phyloP scores from a whole-genome alignment of 1,140 invertebrate genomes.

The Papilio polytes region DNA sequence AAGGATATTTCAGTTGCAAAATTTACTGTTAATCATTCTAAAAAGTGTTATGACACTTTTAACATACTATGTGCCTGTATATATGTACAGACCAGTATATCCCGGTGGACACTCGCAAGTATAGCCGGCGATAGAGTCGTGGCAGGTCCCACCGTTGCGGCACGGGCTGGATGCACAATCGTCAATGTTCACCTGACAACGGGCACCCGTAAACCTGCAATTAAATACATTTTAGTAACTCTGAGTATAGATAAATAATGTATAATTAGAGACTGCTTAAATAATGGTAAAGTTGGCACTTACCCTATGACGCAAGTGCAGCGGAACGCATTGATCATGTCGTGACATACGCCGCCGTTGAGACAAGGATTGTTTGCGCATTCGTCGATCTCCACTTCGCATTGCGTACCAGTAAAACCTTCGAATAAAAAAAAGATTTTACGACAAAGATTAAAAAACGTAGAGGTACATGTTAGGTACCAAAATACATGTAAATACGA shows the following conservation, averaged over 20 bases:
- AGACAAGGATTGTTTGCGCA: slow-evolving; percentile 94
- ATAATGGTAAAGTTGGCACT: slow-evolving; percentile 42
- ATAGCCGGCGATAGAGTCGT: slow-evolving; percentile 94
- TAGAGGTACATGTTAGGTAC: not conserved
- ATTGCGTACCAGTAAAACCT: slow-evolving; percentile 96
- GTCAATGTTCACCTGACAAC: slow-evolving; percentile 96
- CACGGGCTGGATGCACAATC: slow-evolving; percentile 94
- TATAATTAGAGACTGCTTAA: no score
- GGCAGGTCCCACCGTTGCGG: slow-evolving; percentile 93
- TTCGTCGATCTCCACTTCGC: slow-evolving; percentile 96
- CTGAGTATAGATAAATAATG: no score
- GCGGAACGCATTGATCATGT: slow-evolving; percentile 94
- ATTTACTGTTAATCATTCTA: no score
- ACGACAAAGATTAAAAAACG: not conserved
- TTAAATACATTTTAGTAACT: no score
- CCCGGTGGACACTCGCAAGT: slow-evolving; percentile 94
- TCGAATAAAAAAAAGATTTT: slow-evolving; percentile 62
- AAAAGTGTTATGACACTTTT: not conserved
- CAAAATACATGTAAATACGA: no score
- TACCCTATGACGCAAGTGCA: slow-evolving; percentile 93
- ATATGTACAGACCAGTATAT: slow-evolving; percentile 88
- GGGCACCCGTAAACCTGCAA: slow-evolving; percentile 89
- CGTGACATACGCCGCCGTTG: slow-evolving; percentile 93
- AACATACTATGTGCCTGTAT: not conserved
- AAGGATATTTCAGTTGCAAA: no score